Base-by-base conservation (phyloP, 2,888 invertebrate genomes). In the Troides helena region DNA sequence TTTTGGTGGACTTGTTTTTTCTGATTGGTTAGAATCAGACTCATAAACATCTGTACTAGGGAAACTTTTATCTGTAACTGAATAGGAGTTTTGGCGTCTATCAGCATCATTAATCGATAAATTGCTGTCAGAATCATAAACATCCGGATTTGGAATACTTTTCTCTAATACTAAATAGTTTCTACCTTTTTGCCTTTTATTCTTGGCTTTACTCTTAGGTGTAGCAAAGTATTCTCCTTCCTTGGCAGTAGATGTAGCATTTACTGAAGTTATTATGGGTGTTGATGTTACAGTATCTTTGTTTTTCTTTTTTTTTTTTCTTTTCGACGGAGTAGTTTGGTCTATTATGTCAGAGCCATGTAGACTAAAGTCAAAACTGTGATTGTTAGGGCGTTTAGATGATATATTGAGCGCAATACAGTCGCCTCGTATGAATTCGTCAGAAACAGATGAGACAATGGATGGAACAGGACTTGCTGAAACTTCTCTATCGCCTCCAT, bases 111-210 rank as follows among this genome's bases (percentile, higher is more conserved):
- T 77, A 1, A 76, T 76, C 43, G 88, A 90, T 63, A 90, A 89
- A 73, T 91, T 90, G 75, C 94, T 94, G 75, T 94, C 94, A 60
- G 94, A 94, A 78, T 93, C 93, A 78, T 94, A 94, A 8, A 94
- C 88, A 83, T 94, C 94, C 8, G 92, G 79, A 76, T 79, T 87
- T 5, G 89, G 87, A 43, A 93, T 74, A 76, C 80, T 84, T 83
- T 81, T 93, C 78, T 79, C 88, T 74, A 80, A 82, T 71, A 81
- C 92, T 77, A 75, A 81, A 81, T 77, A 93, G 79, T 75, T 88
- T 81, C 86, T 91, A 50, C 77, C 78, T 81, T 83, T 91, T 74
- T 85, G 85, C 72, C 81, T 87, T 77, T 89, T 90, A 76, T 90
- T 91, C 73, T 89, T 93, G 12, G 85, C 85, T 85, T 93, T 93